phyloP scores from a whole-genome alignment of 2,113 vertebrate genomes.

The Ceratotherium simum region DNA sequence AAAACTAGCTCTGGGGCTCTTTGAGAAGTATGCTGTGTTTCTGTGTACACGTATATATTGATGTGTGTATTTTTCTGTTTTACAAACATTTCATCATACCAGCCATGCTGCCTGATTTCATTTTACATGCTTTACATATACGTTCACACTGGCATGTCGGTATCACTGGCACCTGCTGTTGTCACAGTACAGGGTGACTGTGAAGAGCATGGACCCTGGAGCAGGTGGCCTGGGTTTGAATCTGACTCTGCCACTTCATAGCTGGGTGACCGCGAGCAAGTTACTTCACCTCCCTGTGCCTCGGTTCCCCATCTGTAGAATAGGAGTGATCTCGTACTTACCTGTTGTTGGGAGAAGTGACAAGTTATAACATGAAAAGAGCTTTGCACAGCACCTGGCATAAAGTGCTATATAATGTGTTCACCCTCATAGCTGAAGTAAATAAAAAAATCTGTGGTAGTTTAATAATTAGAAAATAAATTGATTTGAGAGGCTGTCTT shows the following conservation, averaged over 20 bases:
- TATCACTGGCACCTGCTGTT: background rate
- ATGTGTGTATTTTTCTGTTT: background rate
- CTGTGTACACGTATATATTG: accelerated
- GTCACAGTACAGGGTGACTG: background rate
- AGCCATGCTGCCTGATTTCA: background rate
- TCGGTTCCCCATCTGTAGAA: background rate
- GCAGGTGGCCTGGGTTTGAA: background rate
- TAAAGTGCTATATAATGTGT: background rate
- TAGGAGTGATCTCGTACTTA: background rate
- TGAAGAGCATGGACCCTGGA: background rate
- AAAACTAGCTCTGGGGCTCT: background rate
- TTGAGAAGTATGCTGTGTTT: background rate
- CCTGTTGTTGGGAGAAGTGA: background rate
- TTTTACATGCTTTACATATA: background rate
- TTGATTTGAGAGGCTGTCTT: background rate
- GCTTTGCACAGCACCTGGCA: accelerated
- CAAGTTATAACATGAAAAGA: accelerated
- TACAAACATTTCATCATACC: background rate
- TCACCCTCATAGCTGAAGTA: background rate
- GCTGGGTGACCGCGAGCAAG: background rate
- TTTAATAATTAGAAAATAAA: background rate
- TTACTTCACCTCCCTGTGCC: background rate
- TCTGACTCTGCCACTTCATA: background rate
- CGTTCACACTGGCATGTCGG: background rate
- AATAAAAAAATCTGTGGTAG: background rate